Base-by-base conservation (phyloP, 2,113 vertebrate species). In the Dipodomys stephensi region DNA sequence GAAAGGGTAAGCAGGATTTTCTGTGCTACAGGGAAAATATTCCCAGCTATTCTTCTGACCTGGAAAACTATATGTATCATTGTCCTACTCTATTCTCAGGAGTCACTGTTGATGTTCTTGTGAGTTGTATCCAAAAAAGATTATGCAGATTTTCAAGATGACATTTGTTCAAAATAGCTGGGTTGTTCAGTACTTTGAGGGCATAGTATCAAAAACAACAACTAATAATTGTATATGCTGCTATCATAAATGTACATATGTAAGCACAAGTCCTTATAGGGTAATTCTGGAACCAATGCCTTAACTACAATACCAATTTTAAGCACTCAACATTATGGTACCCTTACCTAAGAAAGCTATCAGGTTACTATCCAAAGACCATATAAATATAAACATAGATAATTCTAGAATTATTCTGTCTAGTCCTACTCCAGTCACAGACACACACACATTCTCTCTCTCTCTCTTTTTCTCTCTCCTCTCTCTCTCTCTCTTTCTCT, bases 11-110 rank as follows among this genome's bases (percentile, higher is more conserved):
- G 8, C 7, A 74, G 46, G 35, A 82, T 71, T 95, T 88, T 64
- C 71, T 68, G 20, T 53, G 23, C 18, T 20, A 92, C 46, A 71
- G 8, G 44, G 6, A 4, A 82, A 68, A 83, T 0, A 30, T 68
- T 77, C 35, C n/a, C 30, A 87, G 49, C 2, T 88, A 16, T 10
- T 87, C 93, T 93, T 90, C 39, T 72, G 65, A 90, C 62, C 49
- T 90, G 22, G 6, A 2, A 82, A 78, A 90, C 85, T 39, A 88
- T 19, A 12, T 64, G 32, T 84, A 18, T 27, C 53, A 57, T 57
- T 57, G 53, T 57, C 53, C 15, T 57, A 67, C 11, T 64, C 4
- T 23, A 80, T 65, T 11, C 4, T 2, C 23, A n/a, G 32, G 28
- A 67, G 18, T 91, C 81, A 88, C 3, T 78, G 72, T 2, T 92